A percentile compares a stretch with the other conserved stretches of the same genome.
Evolutionary conservation across 2,888 invertebrate genomes (phyloP).

Genomic region (Deroplatys truncata): DNA sequence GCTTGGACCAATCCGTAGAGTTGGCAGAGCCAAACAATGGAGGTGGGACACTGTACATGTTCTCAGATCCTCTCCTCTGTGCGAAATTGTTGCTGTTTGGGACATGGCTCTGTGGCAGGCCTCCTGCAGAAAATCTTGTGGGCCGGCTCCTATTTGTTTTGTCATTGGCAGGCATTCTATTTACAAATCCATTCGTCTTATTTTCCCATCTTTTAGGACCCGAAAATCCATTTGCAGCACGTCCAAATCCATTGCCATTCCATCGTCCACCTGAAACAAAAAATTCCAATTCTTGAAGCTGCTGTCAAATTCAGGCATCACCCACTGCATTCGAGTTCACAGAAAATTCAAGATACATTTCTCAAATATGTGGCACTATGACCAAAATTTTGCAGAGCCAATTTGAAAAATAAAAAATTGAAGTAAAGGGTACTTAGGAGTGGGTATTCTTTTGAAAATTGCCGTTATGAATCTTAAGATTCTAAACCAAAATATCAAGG

Average conservation of each 20-base stretch:
- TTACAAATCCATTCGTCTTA: neutral
- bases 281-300: no score
- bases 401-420: no score
- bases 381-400: no score
- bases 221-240: neutral
- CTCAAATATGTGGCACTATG: no score
- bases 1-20: neutral
- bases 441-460: no score
- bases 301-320: no score
- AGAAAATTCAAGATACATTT: no score
- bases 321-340: no score
- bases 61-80: neutral
- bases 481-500: no score
- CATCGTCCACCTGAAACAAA: neutral
- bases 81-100: neutral
- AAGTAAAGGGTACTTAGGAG: no score
- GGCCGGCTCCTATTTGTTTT: neutral
- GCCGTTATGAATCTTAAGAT: no score
- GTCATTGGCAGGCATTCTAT: neutral
- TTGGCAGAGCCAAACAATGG: neutral
- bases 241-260: neutral
- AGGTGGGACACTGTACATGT: neutral
- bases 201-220: slow-evolving; percentile 2
- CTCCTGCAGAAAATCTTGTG: neutral
- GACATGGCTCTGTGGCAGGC: neutral